phyloP scores from a whole-genome alignment of 2,888 invertebrate species.

The Hypomecis punctinalis region DNA sequence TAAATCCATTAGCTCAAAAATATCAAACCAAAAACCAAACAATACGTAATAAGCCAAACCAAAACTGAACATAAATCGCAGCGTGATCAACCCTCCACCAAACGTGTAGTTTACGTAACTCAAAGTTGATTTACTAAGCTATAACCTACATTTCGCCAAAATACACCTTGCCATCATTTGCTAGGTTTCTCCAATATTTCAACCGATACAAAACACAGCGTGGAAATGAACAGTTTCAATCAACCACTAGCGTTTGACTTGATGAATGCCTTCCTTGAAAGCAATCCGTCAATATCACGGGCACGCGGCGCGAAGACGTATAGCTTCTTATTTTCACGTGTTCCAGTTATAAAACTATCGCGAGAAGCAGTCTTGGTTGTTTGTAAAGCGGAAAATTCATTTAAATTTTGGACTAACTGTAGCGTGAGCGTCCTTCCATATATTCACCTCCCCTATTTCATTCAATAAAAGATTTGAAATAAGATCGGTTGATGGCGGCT shows the following conservation, averaged over 20 bases:
- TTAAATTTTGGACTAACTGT: no score
- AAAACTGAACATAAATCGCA: no score
- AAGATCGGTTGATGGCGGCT: no score
- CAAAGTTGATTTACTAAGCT: neutral
- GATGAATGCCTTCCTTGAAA: slow-evolving; percentile 52
- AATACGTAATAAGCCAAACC: no score
- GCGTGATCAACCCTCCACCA: no score
- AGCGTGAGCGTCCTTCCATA: no score
- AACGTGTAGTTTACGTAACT: neutral
- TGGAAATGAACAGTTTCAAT: slow-evolving; percentile 36
- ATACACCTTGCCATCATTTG: slow-evolving; percentile 22
- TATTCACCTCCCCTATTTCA: no score
- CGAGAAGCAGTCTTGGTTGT: neutral
- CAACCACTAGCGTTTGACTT: slow-evolving; percentile 34
- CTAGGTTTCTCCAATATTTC: slow-evolving; percentile 47
- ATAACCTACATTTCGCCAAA: neutral
- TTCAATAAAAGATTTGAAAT: no score
- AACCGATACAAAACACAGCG: slow-evolving; percentile 23
- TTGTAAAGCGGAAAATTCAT: no score
- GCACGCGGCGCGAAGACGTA: slow-evolving; percentile 61
- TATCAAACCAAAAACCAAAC: no score
- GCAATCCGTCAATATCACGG: slow-evolving; percentile 66
- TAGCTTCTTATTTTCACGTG: slow-evolving; percentile 39
- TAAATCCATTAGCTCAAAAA: no score
- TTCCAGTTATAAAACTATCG: slow-evolving; percentile 32